Base-by-base conservation (phyloP, 1,140 invertebrate genomes). In the Batillaria attramentaria region DNA sequence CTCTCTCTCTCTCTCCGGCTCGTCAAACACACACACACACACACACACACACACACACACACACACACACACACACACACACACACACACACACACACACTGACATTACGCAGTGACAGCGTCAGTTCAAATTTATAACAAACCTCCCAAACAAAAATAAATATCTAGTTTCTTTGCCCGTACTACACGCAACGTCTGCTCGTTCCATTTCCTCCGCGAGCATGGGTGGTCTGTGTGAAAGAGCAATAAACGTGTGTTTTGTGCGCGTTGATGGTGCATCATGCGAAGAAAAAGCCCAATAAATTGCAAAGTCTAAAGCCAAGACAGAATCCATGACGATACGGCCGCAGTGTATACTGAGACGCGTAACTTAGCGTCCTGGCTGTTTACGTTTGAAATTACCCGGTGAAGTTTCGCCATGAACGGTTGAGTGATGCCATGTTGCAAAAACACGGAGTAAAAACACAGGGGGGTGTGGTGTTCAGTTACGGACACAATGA, bases 1-100 rank as follows among this genome's bases (percentile, higher is more conserved):
- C n/a, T n/a, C n/a, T n/a, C n/a, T n/a, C n/a, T n/a, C n/a, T n/a
- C n/a, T n/a, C n/a, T n/a, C n/a, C n/a, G n/a, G n/a, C n/a, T n/a
- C n/a, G n/a, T n/a, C n/a, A n/a, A 10, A 72, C 3, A 24, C 31
- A 20, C 2, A 41, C 37, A 41, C 24, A 46, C 31, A 43, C 42
- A 72, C 28, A 46, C 39, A 31, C 24, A 43, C 69, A 72, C 69
- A 72, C 69, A 72, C 39, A 72, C 69, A 43, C 39, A 72, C 69
- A 72, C 39, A 72, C 39, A 70, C 39, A 72, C 39, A 72, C 39
- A 72, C 69, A 72, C 39, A 43, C 39, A 72, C 41, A 37, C 18
- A 69, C 66, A 69, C 33, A 69, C 35, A 69, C 37, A 28, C 41
- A 72, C 69, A 72, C 39, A 72, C 39, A 43, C 37, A 72, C 37